Evolutionary conservation across 2,113 vertebrate genomes (phyloP).

Genomic region (Orycteropus afer): DNA sequence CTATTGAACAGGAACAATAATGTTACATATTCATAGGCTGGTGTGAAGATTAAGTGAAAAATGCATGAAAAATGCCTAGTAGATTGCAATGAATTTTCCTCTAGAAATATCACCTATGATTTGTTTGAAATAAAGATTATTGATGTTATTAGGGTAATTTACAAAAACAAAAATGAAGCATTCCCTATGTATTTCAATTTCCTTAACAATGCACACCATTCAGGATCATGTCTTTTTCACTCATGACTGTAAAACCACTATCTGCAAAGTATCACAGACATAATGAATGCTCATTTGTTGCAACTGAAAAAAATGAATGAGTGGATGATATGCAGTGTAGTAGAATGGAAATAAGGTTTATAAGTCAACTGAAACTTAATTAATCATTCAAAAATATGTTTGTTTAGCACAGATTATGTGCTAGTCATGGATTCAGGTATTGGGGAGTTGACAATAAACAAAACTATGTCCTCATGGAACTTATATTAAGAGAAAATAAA

Average conservation of each 20-base stretch:
- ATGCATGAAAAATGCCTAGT: neutral
- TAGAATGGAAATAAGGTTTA: neutral
- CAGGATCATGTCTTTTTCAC: neutral
- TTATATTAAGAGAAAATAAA: neutral
- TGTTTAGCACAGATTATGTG: neutral
- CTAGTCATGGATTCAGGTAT: neutral
- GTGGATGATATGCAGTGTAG: neutral
- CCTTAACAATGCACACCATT: neutral
- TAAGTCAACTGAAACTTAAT: neutral
- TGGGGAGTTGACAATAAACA: neutral
- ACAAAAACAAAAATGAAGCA: neutral
- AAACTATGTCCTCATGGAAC: neutral
- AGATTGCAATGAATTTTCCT: neutral
- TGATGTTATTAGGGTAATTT: neutral
- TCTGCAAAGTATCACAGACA: neutral
- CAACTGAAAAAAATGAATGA: neutral
- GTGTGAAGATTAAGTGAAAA: slow-evolving; percentile 26
- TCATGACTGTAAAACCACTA: neutral
- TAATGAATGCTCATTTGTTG: neutral
- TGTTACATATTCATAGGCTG: neutral
- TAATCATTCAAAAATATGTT: neutral
- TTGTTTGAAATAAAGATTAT: slow-evolving; percentile 44
- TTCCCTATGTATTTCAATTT: slow-evolving; percentile 16
- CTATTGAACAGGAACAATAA: slow-evolving; percentile 13
- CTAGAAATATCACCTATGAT: neutral